These are phyloP conservation scores for Circaetus gallicus DNA, from an alignment of 2,113 vertebrate species.

Conservation along the genomic window DNA sequence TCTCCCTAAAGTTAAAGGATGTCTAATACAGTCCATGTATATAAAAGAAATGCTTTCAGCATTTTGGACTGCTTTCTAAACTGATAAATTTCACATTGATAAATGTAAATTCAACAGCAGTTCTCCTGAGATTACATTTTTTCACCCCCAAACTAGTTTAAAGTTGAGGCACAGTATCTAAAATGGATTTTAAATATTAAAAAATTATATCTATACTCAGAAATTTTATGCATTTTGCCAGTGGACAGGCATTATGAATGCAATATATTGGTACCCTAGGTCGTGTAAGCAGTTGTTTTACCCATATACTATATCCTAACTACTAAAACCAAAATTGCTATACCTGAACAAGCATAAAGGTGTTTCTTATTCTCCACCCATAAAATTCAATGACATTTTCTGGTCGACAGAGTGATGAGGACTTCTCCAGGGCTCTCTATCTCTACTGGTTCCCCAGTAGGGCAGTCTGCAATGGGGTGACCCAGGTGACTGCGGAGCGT, in stretches of 20 bases:
- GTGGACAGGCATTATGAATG: neutral
- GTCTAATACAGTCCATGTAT: neutral
- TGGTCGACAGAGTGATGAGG: neutral
- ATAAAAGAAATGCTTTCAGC: neutral
- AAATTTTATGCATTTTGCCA: neutral
- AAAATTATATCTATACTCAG: neutral
- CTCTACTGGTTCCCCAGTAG: neutral
- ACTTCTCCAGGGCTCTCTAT: accelerated
- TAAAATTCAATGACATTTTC: neutral
- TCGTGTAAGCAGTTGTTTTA: neutral
- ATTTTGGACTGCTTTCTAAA: conserved; percentile 34
- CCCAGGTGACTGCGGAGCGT: accelerated
- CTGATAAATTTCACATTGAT: neutral
- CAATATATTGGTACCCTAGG: too few species aligned
- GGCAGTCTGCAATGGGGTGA: neutral
- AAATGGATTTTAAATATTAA: neutral
- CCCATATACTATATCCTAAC: neutral
- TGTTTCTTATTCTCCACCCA: neutral
- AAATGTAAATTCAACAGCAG: conserved; percentile 45
- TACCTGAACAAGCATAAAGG: neutral
- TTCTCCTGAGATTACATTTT: neutral
- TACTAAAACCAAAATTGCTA: neutral
- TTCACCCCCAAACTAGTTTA: neutral
- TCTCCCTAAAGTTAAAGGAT: neutral
- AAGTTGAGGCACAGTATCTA: conserved; percentile 1